A percentile compares a stretch with the other conserved stretches of the same genome.
Evolutionary conservation across 2,113 vertebrate genomes (phyloP).

Genomic region (Nematolebias whitei): DNA sequence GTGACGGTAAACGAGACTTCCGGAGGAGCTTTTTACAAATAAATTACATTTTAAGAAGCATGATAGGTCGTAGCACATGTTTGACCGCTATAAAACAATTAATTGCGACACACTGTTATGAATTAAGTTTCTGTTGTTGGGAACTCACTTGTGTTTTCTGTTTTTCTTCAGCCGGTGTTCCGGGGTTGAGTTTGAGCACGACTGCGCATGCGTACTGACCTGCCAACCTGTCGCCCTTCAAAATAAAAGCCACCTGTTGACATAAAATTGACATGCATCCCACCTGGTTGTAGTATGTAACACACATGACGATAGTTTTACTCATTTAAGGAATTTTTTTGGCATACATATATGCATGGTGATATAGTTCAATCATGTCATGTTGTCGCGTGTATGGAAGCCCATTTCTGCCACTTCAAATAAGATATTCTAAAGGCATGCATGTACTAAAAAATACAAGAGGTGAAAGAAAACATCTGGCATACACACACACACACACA

Average conservation of each 20-base stretch:
- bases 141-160: slow-evolving; percentile 29
- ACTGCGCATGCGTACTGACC: slow-evolving; percentile 45
- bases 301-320: no score
- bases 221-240: slow-evolving; percentile 43
- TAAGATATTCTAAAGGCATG: no score
- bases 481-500: no score
- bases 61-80: background rate
- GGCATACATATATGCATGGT: no score
- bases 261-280: background rate
- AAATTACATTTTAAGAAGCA: background rate
- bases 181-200: background rate
- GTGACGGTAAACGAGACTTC: background rate
- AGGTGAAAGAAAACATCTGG: no score
- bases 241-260: slow-evolving; percentile 57
- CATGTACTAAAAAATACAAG: no score
- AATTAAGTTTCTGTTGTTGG: background rate
- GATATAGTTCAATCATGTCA: no score
- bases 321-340: no score
- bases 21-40: slow-evolving; percentile 20
- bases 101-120: background rate
- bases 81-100: background rate
- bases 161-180: background rate
- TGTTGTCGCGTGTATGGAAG: no score
- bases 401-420: no score
- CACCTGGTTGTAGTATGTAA: no score